Evolutionary conservation across 2,797 vertebrate genomes (phyloP).

Genomic region (Anas acuta): DNA sequence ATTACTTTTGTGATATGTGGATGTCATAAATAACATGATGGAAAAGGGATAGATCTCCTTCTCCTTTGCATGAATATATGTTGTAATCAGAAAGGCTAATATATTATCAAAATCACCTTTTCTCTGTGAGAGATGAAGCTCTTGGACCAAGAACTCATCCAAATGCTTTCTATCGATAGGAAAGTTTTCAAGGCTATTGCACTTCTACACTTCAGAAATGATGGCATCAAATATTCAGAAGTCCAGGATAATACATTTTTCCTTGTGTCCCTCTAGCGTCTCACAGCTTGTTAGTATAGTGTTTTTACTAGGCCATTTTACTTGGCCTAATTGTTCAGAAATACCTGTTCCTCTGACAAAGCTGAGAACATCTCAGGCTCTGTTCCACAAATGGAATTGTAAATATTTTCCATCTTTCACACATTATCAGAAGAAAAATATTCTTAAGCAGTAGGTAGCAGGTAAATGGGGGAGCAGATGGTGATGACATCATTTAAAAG

Average conservation of each 20-base stretch:
- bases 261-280: background rate
- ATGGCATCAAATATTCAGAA: background rate
- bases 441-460: background rate
- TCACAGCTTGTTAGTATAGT: background rate
- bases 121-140: background rate
- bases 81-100: conserved; percentile 6
- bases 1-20: conserved; percentile 14
- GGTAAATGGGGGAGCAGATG: background rate
- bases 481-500: background rate
- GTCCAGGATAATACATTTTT: background rate
- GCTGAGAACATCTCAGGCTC: conserved; percentile 15
- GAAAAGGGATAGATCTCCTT: background rate
- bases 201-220: background rate
- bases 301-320: conserved; percentile 13
- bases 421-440: conserved; percentile 54
- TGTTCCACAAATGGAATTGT: conserved; percentile 40
- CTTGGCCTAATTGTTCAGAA: conserved; percentile 50
- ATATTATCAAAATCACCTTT: background rate
- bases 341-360: conserved; percentile 26
- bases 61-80: background rate
- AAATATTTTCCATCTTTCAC: conserved; percentile 56
- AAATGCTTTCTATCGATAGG: background rate
- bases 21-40: conserved; percentile 12
- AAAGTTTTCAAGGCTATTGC: background rate
- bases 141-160: background rate